Conservation (phyloP, 2,888 invertebrate species). For the Apocheima hispidaria region DNA sequence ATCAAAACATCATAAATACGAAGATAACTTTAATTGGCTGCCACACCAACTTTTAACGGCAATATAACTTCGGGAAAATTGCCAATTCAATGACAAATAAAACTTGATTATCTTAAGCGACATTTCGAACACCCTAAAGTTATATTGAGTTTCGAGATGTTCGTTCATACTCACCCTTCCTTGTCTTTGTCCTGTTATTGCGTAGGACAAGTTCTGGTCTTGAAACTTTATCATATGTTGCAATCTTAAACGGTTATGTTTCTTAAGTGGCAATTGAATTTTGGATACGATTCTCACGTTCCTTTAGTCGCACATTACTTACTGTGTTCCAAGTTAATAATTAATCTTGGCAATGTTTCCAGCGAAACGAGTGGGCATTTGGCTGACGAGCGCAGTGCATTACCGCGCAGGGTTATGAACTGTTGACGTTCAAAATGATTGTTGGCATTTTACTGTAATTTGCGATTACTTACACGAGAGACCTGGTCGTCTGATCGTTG, state of each 20-base stretch:
- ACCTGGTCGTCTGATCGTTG: too few relatives aligned
- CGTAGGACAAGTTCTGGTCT: constrained; percentile 16
- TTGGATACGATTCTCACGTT: too few relatives aligned
- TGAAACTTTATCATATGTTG: constrained; percentile 29
- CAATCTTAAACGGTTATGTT: constrained; percentile 20
- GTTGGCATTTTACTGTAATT: too few relatives aligned
- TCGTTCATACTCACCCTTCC: constrained; percentile 13
- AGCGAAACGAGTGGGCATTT: too few relatives aligned
- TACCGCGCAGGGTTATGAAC: too few relatives aligned
- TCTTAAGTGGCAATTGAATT: constrained; percentile 9
- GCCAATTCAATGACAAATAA: constrained; percentile 45
- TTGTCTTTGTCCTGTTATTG: constrained; percentile 20
- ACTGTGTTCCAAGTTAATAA: too few relatives aligned
- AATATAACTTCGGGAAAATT: constrained; percentile 41
- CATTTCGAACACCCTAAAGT: constrained; percentile 45
- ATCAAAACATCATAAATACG: constrained; percentile 34
- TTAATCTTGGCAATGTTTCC: too few relatives aligned
- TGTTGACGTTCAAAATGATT: too few relatives aligned
- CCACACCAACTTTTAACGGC: constrained; percentile 38
- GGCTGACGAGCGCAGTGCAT: too few relatives aligned
- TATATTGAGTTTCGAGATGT: constrained; percentile 43
- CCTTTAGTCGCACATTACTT: too few relatives aligned
- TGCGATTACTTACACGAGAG: too few relatives aligned
- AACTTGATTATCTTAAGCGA: constrained; percentile 47
- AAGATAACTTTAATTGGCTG: constrained; percentile 43